phyloP scores from a whole-genome alignment of 1,140 invertebrate species.

The Drosophila orena region DNA sequence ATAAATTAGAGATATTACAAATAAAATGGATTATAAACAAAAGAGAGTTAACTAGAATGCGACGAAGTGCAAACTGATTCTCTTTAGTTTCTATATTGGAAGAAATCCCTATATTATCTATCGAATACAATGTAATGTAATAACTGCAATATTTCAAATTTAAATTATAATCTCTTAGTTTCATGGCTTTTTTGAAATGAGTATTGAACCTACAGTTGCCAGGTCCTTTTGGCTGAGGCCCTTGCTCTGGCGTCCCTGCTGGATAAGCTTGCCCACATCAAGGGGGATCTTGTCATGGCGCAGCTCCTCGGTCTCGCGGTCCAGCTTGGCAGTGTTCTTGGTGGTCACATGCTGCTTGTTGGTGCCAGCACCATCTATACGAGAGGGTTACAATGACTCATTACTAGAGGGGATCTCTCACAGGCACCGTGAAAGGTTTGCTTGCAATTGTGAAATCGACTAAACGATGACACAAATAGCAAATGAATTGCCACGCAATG shows the following conservation, averaged over 20 bases:
- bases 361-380: conserved; percentile 93
- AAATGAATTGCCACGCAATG: conserved; percentile 70
- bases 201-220: conserved; percentile 90
- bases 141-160: too few species aligned
- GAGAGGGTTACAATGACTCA: background rate
- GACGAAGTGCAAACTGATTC: too few species aligned
- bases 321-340: conserved; percentile 98
- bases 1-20: too few species aligned
- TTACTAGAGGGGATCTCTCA: background rate
- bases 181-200: too few species aligned
- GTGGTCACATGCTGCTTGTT: conserved; percentile 97
- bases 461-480: conserved; percentile 39
- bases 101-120: too few species aligned
- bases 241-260: conserved; percentile 96
- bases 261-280: conserved; percentile 96
- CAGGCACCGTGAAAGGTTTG: background rate
- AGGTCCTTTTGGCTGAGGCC: conserved; percentile 98
- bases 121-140: background rate
- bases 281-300: conserved; percentile 96
- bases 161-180: too few species aligned
- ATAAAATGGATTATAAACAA: too few species aligned
- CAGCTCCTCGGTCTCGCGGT: conserved; percentile 98
- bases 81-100: too few species aligned
- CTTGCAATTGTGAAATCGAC: conserved; percentile 57
- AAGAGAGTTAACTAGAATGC: too few species aligned